Base-by-base conservation (phyloP, 1,140 invertebrate species). In the Capitella teleta region DNA sequence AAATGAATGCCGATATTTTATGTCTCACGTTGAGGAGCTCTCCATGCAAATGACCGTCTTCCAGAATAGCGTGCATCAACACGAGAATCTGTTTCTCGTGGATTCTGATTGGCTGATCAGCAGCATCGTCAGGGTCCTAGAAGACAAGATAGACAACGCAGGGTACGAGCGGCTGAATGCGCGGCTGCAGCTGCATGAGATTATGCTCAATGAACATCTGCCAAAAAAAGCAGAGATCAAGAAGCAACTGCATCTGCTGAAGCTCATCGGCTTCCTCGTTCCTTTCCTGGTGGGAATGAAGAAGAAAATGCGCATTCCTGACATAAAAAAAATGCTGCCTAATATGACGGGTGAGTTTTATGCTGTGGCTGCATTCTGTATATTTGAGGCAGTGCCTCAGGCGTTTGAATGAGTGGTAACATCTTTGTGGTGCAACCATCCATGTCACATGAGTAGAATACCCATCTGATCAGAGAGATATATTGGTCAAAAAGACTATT, bases 301-400 rank as follows among this genome's bases (percentile, higher is more conserved):
- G 45, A 67, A 69, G 46, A 53, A 62, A 28, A 72, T 72, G 69
- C 67, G 66, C 44, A 67, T 73, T 46, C 71, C 71, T 2, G 63
- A 69, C 19, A 58, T 67, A 14, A 58, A 47, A 14, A 47, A 60
- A 51, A 53, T 73, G 5, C 52, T 73, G 10, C 57, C 61, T 10
- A 57, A 60, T 37, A 47, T 66, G 12, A 57, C 59, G 54, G 65
- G 69, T 72, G 51, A 53, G 45, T 16, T 18, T 3, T 45, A 16
- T 34, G n/a, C n/a, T n/a, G n/a, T n/a, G n/a, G n/a, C n/a, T n/a
- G n/a, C n/a, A n/a, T n/a, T n/a, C n/a, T n/a, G n/a, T n/a, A n/a
- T n/a, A n/a, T n/a, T n/a, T n/a, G n/a, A n/a, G n/a, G n/a, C n/a
- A n/a, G n/a, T n/a, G n/a, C n/a, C n/a, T n/a, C n/a, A n/a, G n/a